These are phyloP conservation scores for Agriopis aurantiaria DNA, from an alignment of 2,888 invertebrate genomes.

Conservation along the genomic window DNA sequence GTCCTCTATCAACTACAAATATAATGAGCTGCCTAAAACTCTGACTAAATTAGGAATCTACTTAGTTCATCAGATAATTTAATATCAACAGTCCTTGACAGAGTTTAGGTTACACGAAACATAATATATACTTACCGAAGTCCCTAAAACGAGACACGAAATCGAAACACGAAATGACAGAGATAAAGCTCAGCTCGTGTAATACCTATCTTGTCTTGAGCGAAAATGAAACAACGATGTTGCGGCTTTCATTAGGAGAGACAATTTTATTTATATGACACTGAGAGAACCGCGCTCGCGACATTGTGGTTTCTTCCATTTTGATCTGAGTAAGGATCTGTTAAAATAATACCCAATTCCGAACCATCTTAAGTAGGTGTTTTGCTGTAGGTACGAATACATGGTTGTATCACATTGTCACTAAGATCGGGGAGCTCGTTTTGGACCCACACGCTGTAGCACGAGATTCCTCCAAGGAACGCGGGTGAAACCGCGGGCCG, in stretches of 20 bases:
- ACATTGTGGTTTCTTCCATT: conserved; percentile 18
- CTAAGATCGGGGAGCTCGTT: not conserved
- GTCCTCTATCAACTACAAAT: too few relatives aligned
- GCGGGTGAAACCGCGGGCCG: too few relatives aligned
- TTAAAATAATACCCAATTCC: conserved; percentile 6
- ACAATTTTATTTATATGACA: conserved; percentile 26
- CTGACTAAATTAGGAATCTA: too few relatives aligned
- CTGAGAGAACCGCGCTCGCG: conserved; percentile 10
- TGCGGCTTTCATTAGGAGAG: conserved; percentile 28
- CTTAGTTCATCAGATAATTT: too few relatives aligned
- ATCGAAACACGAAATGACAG: conserved; percentile 9
- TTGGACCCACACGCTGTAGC: too few relatives aligned
- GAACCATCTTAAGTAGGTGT: not conserved
- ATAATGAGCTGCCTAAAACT: too few relatives aligned
- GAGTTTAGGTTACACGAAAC: too few relatives aligned
- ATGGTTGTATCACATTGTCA: not conserved
- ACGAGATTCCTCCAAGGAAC: too few relatives aligned
- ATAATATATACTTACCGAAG: not conserved
- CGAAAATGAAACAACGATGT: conserved; percentile 17
- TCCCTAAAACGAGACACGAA: not conserved
- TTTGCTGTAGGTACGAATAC: not conserved
- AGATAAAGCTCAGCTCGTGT: conserved; percentile 6
- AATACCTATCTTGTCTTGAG: conserved; percentile 7
- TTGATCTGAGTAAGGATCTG: conserved; percentile 5
- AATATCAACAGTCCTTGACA: too few relatives aligned